Conservation (phyloP, 2,113 vertebrate genomes). For the Lichenostomus cassidix region DNA sequence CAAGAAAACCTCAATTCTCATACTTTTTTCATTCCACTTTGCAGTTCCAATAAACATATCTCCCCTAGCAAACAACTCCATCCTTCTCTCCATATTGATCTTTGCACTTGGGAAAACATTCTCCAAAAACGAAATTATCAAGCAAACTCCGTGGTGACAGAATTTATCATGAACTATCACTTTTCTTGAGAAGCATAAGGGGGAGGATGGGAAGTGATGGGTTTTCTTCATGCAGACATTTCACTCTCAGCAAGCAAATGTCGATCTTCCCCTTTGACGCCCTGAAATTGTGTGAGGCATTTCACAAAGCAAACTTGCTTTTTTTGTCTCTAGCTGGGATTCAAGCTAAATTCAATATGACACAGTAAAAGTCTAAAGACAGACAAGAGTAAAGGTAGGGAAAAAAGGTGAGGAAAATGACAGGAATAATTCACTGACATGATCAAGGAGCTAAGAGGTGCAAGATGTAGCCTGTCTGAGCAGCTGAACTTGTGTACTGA, state of each 20-base stretch:
- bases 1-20: not conserved
- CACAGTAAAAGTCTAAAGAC: slow-evolving; percentile 1
- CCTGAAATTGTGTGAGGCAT: not conserved
- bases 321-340: not conserved
- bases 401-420: slow-evolving; percentile 11
- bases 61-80: not conserved
- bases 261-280: not conserved
- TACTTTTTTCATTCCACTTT: not conserved
- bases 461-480: not conserved
- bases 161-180: not conserved
- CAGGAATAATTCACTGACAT: slow-evolving; percentile 2
- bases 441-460: slow-evolving; percentile 5
- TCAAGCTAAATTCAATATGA: slow-evolving; percentile 3
- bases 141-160: not conserved
- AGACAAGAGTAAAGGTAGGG: not conserved
- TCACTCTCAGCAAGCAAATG: not conserved
- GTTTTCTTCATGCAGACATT: not conserved
- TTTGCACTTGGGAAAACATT: not conserved
- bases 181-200: not conserved
- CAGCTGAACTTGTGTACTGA: slow-evolving; percentile 2
- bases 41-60: not conserved
- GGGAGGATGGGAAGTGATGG: not conserved
- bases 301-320: not conserved
- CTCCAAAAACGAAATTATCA: not conserved
- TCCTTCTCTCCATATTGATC: not conserved